Evolutionary conservation across 2,888 invertebrate genomes (phyloP).

Genomic region (Drosophila pegasa): DNA sequence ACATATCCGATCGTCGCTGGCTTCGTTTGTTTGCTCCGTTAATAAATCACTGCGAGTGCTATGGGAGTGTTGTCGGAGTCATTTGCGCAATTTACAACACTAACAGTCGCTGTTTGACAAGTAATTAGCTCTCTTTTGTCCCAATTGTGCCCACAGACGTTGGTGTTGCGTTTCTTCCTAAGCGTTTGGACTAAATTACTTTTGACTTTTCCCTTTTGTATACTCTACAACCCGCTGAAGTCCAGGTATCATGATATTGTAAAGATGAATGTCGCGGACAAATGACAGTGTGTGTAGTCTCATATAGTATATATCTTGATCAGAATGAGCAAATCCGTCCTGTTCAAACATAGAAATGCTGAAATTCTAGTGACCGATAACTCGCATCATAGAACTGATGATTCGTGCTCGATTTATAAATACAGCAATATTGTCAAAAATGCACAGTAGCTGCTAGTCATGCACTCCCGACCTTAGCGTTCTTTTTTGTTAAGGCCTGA

Average conservation of each 20-base stretch:
- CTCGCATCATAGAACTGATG: no score
- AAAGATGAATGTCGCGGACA: no score
- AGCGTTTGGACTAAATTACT: conserved; percentile 7
- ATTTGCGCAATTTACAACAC: conserved; percentile 73
- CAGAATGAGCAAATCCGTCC: no score
- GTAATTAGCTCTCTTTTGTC: conserved; percentile 67
- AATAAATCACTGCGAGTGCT: conserved; percentile 66
- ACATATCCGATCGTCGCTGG: conserved; percentile 17
- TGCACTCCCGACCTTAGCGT: no score
- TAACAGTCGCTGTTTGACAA: conserved; percentile 73
- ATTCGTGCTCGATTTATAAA: no score
- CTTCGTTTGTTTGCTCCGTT: conserved; percentile 65
- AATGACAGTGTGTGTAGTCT: no score
- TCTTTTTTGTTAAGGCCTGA: no score
- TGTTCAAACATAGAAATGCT: no score
- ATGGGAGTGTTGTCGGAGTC: conserved; percentile 53
- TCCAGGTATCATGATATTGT: not conserved
- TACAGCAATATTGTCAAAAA: no score
- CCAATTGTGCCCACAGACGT: conserved; percentile 16
- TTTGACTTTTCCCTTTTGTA: not conserved
- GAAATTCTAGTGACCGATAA: no score
- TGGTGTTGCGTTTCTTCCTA: not conserved
- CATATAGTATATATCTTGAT: not conserved
- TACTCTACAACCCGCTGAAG: no score
- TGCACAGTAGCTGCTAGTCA: no score